A percentile compares a stretch with the other conserved stretches of the same genome.
Evolutionary conservation across 2,888 invertebrate species (phyloP).

Genomic region (Caenorhabditis uteleia): DNA sequence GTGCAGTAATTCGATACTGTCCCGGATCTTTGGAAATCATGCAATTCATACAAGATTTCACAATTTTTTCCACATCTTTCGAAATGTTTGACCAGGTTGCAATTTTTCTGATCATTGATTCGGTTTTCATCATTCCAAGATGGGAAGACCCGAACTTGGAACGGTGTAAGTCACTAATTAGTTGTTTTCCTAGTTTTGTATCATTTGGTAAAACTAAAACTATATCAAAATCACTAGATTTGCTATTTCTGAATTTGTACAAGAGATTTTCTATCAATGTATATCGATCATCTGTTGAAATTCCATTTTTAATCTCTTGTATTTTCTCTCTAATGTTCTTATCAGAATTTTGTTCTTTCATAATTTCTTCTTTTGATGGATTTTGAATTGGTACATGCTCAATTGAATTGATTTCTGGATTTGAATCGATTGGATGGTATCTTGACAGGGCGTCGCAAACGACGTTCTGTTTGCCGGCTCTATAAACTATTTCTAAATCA

Average conservation of each 20-base stretch:
- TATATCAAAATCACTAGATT: too few species aligned
- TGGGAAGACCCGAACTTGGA: background rate
- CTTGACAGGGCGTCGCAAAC: constrained; percentile 43
- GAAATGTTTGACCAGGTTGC: too few species aligned
- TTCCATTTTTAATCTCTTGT: too few species aligned
- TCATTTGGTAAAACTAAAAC: background rate
- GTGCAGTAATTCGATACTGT: background rate
- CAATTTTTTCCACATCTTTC: too few species aligned
- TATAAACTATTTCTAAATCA: constrained; percentile 39
- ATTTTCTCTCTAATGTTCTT: too few species aligned
- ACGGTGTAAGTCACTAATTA: background rate
- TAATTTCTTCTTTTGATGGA: too few species aligned
- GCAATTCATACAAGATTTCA: background rate
- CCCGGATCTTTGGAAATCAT: constrained; percentile 3
- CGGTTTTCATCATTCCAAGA: background rate
- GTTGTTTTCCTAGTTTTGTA: background rate
- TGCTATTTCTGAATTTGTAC: too few species aligned
- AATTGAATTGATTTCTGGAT: too few species aligned
- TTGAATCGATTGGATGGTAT: constrained; percentile 13
- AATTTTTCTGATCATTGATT: background rate
- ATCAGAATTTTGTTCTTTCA: too few species aligned
- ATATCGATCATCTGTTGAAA: too few species aligned
- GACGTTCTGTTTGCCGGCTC: constrained; percentile 42
- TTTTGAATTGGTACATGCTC: too few species aligned
- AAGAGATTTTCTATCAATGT: too few species aligned